Conservation (phyloP, 2,113 vertebrate species). For the Engystomops pustulosus region DNA sequence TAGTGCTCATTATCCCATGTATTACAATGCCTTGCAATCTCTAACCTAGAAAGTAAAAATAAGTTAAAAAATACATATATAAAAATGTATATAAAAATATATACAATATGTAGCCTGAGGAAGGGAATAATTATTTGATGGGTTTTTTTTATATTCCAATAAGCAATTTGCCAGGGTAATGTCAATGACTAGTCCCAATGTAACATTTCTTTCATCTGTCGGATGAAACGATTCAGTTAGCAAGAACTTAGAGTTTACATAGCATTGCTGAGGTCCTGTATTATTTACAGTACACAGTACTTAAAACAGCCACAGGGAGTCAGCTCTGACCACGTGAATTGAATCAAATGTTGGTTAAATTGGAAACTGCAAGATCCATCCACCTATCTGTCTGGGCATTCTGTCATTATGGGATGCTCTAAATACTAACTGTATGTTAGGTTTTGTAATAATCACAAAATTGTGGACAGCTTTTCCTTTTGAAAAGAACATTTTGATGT, state of each 20-base stretch:
- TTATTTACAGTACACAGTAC: slow-evolving; percentile 23
- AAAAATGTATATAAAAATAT: no score
- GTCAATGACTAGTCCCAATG: background rate
- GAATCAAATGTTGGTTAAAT: background rate
- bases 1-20: background rate
- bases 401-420: no score
- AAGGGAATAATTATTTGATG: background rate
- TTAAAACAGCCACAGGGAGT: background rate
- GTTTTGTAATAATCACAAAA: no score
- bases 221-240: background rate
- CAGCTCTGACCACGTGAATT: background rate
- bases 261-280: background rate
- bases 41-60: background rate
- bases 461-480: no score
- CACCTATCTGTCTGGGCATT: no score
- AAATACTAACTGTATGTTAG: no score
- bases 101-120: background rate
- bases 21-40: background rate
- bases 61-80: background rate
- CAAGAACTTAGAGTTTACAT: background rate
- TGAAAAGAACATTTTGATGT: no score
- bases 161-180: slow-evolving; percentile 17
- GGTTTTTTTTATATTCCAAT: slow-evolving; percentile 14
- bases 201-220: slow-evolving; percentile 17
- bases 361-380: background rate